phyloP scores from a whole-genome alignment of 2,113 vertebrate genomes.

The Pteruthius melanotis region DNA sequence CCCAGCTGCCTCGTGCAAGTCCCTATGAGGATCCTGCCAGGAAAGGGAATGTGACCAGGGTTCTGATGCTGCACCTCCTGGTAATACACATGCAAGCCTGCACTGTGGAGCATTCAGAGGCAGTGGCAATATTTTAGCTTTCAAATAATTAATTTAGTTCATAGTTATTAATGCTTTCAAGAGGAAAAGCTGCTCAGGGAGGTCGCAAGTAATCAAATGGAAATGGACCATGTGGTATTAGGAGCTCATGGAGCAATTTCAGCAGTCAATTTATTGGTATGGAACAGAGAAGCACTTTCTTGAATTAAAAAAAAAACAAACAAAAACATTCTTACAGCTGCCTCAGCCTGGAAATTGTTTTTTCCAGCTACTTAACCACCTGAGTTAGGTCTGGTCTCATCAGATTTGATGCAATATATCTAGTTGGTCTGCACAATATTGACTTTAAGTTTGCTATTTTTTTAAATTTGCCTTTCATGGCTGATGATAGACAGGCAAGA shows the following conservation, averaged over 20 bases:
- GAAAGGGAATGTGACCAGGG: neutral
- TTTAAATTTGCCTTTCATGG: slow-evolving; percentile 68
- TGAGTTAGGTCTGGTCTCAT: neutral
- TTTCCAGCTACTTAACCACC: neutral
- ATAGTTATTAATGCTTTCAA: neutral
- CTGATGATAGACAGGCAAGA: slow-evolving; percentile 70
- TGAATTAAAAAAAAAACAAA: neutral
- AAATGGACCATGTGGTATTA: neutral
- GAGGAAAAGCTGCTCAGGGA: neutral
- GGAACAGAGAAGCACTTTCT: neutral
- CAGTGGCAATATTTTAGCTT: neutral
- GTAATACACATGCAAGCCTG: neutral
- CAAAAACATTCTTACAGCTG: neutral
- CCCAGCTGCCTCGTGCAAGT: neutral
- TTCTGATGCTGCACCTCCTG: neutral
- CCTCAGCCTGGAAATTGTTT: neutral
- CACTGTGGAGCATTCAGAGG: neutral
- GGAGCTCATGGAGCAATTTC: neutral
- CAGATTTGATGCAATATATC: neutral
- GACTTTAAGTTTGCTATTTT: neutral
- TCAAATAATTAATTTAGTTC: neutral
- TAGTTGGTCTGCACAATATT: neutral
- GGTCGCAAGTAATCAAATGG: neutral
- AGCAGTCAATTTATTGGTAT: neutral
- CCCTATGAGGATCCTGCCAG: neutral